Conservation (phyloP, 2,888 invertebrate genomes). For the Nemoura dubitans region DNA sequence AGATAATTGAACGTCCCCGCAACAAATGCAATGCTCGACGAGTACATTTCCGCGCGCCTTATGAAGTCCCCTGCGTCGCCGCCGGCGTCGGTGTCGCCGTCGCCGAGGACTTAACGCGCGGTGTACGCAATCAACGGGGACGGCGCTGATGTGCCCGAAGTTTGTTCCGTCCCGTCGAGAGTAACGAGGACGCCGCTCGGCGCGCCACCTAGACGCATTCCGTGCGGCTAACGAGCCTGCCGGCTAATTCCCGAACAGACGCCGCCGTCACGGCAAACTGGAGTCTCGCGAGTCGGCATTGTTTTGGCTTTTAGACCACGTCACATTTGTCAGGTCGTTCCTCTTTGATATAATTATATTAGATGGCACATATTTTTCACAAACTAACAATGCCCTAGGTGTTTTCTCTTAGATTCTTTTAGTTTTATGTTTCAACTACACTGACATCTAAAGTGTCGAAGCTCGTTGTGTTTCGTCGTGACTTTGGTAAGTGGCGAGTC, state of each 20-base stretch:
- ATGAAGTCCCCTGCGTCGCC: background rate
- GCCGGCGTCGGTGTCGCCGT: background rate
- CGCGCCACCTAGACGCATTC: background rate
- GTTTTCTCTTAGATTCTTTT: too few relatives aligned
- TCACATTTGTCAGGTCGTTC: too few relatives aligned
- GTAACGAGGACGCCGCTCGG: background rate
- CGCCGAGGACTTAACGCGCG: background rate
- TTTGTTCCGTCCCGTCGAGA: background rate
- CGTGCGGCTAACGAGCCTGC: background rate
- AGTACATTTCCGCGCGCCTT: background rate
- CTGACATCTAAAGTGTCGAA: too few relatives aligned
- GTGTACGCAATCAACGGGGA: background rate
- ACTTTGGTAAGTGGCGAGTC: too few relatives aligned
- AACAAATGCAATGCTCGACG: background rate
- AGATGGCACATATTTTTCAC: too few relatives aligned
- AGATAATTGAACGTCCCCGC: background rate
- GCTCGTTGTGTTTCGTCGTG: too few relatives aligned
- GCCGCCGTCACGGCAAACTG: background rate
- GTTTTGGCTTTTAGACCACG: too few relatives aligned
- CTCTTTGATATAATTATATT: too few relatives aligned
- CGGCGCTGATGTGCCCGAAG: background rate
- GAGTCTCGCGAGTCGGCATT: too few relatives aligned
- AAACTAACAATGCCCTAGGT: too few relatives aligned
- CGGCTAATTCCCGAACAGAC: background rate
- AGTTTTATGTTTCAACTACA: too few relatives aligned